Evolutionary conservation across 2,888 invertebrate genomes (phyloP), one percentile per base, ranked within the genome.

Genomic region (Scaptomyza caliginosa): DNA sequence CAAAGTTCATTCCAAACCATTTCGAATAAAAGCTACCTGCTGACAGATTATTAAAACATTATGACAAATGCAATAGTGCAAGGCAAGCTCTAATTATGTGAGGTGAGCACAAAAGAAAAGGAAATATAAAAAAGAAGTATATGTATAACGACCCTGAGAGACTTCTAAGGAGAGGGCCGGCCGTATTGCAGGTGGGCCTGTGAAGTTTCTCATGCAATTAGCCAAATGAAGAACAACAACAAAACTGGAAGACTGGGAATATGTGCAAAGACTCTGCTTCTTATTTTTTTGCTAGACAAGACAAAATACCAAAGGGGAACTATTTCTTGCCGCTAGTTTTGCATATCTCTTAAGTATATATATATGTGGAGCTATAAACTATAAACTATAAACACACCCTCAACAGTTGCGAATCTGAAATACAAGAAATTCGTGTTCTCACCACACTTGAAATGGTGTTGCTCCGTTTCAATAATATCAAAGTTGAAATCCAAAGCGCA

Each of bases 141-240:
- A 30, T 17, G n/a, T 19, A 42, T 67, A 73, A 70, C 59, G 75
- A 72, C 71, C 75, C 58, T 59, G 65, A 13, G 62, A 54, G 55
- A 74, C 63, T 77, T 77, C 59, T 64, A 42, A 48, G 67, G 50
- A 67, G 74, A 2, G 39, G 60, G 60, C 56, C 49, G 39, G 30
- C 21, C 60, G 3, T n/a, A 8, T 3, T 32, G 49, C 68, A 45
- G 50, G 42, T 39, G 43, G 38, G 45, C 57, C 62, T 86, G 82
- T 67, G 79, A 81, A 82, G 62, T 82, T 82, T 82, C 82, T 64
- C 82, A 82, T 67, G 73, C 69, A 77, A 77, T 79, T 77, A 79
- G 69, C 63, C 51, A 59, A 49, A 56, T 48, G 45, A 46, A 68
- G 45, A 76, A 65, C 50, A 70, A 51, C 48, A 45, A 19, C 17